Evolutionary conservation across 2,888 invertebrate species (phyloP).

Genomic region (Acronicta psi): DNA sequence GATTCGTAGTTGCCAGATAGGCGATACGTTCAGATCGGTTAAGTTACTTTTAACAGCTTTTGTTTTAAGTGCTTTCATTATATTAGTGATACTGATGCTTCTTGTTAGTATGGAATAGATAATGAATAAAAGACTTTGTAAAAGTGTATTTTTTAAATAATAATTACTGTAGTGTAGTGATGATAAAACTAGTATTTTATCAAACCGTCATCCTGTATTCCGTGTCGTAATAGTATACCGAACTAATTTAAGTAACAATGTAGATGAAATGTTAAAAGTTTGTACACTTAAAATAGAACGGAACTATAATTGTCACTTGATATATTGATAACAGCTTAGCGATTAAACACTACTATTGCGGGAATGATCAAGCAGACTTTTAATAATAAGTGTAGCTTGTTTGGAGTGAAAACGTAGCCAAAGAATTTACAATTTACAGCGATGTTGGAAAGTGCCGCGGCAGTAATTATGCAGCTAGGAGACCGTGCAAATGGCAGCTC

Average conservation of each 20-base stretch:
- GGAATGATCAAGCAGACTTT: slow-evolving; percentile 29
- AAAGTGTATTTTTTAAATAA: too few relatives aligned
- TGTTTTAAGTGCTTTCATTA: neutral
- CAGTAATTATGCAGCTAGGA: slow-evolving; percentile 51
- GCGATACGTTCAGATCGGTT: neutral
- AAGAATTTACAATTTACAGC: slow-evolving; percentile 44
- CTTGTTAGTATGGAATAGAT: neutral
- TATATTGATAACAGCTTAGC: slow-evolving; percentile 38
- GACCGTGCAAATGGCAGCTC: slow-evolving; percentile 41
- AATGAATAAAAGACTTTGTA: too few relatives aligned
- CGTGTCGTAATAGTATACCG: too few relatives aligned
- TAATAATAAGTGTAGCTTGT: slow-evolving; percentile 35
- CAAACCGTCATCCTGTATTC: too few relatives aligned
- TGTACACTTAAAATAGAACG: slow-evolving; percentile 19
- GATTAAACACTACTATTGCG: slow-evolving; percentile 28
- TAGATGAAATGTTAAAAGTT: neutral
- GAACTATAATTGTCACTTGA: slow-evolving; percentile 45
- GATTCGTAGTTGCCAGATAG: slow-evolving; percentile 9
- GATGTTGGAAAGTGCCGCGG: slow-evolving; percentile 37
- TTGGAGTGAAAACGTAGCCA: slow-evolving; percentile 33
- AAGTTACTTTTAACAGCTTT: neutral
- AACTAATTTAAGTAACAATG: too few relatives aligned
- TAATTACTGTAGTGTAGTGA: too few relatives aligned
- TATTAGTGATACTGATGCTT: neutral
- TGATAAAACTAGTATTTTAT: too few relatives aligned